Evolutionary conservation across 2,797 vertebrate genomes (phyloP), one percentile per base, ranked within the genome.

Genomic region (Pogoniulus pusillus): DNA sequence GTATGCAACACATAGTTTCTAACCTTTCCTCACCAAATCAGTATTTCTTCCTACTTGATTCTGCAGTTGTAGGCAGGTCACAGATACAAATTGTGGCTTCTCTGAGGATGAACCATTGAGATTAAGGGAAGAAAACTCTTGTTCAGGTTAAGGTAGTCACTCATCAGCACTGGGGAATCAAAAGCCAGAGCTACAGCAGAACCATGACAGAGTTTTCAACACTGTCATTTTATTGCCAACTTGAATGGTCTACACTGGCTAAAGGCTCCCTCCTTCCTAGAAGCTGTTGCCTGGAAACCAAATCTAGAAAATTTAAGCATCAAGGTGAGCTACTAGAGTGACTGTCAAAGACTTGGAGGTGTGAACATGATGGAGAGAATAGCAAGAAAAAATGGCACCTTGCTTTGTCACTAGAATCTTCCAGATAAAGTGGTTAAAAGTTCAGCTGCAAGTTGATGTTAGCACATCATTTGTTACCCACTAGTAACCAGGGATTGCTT

Each of bases 181-280:
- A 76, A 65, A 74, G 15, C 54, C 69, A 86, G 83, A 85, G 32
- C n/a, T 55, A 39, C 37, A 77, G 69, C 53, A 71, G 57, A 83
- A 34, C n/a, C 1, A 2, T 22, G 32, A 18, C 0, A 0, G 51
- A 0, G 51, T 69, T 90, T 64, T 37, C 62, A 47, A 1, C 4
- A 3, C 0, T 26, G 57, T 64, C 32, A 10, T 20, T 76, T 87
- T 71, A 63, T 68, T 70, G 29, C 49, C 3, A 2, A 6, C 35
- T 66, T 13, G 39, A 70, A 30, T 23, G 34, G 37, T 75, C 60
- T 32, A 2, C 7, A 32, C 12, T 43, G 84, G 57, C 45, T 47
- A 37, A 47, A 60, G 35, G 65, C 76, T 75, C 73, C 63, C 83
- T 87, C 37, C 41, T 60, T 70, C 59, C n/a, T 10, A 19, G 47